A percentile compares a stretch with the other conserved stretches of the same genome.
phyloP scores from a whole-genome alignment of 2,113 vertebrate genomes.

The Menidia beryllina region DNA sequence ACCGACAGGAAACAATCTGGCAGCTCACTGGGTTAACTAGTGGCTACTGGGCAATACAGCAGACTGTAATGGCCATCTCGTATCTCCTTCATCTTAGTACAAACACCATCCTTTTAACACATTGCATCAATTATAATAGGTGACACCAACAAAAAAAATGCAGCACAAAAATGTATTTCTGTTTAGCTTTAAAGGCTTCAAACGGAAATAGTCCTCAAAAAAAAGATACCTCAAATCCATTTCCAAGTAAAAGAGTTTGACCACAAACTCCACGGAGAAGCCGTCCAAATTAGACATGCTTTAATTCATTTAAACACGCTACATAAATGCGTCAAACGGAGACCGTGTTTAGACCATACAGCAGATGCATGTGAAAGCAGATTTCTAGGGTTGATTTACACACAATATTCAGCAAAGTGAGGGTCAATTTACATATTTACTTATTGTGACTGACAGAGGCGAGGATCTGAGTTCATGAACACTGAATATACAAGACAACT shows the following conservation, averaged over 20 bases:
- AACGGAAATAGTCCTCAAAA: background rate
- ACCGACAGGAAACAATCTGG: conserved; percentile 72
- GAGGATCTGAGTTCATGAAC: background rate
- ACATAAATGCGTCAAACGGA: background rate
- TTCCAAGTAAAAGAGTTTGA: background rate
- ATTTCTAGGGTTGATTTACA: background rate
- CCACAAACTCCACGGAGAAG: background rate
- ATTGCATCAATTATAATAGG: conserved; percentile 28
- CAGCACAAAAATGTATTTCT: background rate
- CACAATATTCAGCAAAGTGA: background rate
- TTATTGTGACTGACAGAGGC: background rate
- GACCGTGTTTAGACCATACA: background rate
- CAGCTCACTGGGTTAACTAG: conserved; percentile 53
- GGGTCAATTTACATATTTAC: background rate
- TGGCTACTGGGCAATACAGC: conserved; percentile 52
- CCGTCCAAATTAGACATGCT: no score
- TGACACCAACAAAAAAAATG: conserved; percentile 37
- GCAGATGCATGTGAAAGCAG: background rate
- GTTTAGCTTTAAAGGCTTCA: background rate
- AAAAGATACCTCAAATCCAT: background rate
- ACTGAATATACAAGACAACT: background rate
- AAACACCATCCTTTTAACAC: conserved; percentile 36
- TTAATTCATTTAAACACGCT: background rate
- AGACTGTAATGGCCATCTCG: conserved; percentile 45
- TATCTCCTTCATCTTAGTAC: conserved; percentile 29